A percentile compares a stretch with the other conserved stretches of the same genome.
Conservation (phyloP, 2,797 vertebrate genomes). For the Tiaroga cobitis region DNA sequence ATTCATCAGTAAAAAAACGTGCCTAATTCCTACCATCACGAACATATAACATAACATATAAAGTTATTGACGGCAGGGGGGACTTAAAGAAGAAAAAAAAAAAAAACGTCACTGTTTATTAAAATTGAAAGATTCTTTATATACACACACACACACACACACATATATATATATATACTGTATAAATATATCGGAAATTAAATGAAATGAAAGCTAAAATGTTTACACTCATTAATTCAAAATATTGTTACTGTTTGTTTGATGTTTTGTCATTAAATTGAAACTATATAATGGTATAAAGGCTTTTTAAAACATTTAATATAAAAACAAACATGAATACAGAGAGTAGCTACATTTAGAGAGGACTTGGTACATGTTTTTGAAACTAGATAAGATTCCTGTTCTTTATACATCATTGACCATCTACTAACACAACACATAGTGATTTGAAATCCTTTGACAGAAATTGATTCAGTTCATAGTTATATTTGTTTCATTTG, state of each 20-base stretch:
- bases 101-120: not conserved
- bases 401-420: not conserved
- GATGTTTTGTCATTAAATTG: not conserved
- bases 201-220: not conserved
- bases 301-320: not conserved
- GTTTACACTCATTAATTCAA: not conserved
- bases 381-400: not conserved
- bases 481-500: not conserved
- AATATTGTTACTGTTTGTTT: not conserved
- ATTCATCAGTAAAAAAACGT: too few relatives aligned
- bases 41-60: too few relatives aligned
- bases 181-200: not conserved
- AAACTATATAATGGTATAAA: not conserved
- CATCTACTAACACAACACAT: not conserved
- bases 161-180: too few relatives aligned
- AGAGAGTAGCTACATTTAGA: not conserved
- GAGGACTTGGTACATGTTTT: not conserved
- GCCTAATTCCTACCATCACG: too few relatives aligned
- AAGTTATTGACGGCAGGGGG: not conserved
- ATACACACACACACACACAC: not conserved
- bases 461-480: not conserved
- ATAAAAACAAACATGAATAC: not conserved
- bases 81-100: not conserved
- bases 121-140: not conserved
- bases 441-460: conserved; percentile 1